A percentile compares a stretch with the other conserved stretches of the same genome.
Conservation (phyloP, 2,888 invertebrate species). For the Carabus problematicus region DNA sequence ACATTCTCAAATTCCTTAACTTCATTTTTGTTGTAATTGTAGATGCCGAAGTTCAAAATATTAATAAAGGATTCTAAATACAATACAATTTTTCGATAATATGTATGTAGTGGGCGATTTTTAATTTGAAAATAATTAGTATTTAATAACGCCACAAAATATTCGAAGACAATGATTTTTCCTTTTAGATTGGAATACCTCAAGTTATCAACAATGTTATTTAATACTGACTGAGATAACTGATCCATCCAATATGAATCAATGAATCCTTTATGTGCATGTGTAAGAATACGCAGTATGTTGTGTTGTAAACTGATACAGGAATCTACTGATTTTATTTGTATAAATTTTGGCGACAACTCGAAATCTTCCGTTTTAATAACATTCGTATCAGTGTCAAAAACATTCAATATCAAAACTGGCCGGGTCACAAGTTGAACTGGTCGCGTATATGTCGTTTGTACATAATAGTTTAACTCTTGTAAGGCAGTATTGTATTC, state of each 20-base stretch:
- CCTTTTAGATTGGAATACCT: slow-evolving; percentile 38
- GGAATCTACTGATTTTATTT: slow-evolving; percentile 48
- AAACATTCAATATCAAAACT: slow-evolving; percentile 56
- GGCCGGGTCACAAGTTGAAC: slow-evolving; percentile 42
- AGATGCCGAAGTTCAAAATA: slow-evolving; percentile 2
- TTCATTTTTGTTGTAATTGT: slow-evolving; percentile 12
- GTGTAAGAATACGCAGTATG: slow-evolving; percentile 50
- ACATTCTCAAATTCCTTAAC: slow-evolving; percentile 16
- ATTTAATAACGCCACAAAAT: slow-evolving; percentile 27
- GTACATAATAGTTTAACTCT: too few relatives aligned
- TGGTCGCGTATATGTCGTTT: too few relatives aligned
- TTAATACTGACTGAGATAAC: slow-evolving; percentile 20
- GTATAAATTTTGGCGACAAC: slow-evolving; percentile 51
- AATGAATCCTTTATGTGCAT: slow-evolving; percentile 47
- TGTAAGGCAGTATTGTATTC: slow-evolving; percentile 61
- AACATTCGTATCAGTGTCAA: slow-evolving; percentile 58
- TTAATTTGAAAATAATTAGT: slow-evolving; percentile 26
- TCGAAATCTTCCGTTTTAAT: slow-evolving; percentile 52
- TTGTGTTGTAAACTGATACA: slow-evolving; percentile 50
- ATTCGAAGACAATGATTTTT: slow-evolving; percentile 43
- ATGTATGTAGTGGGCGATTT: slow-evolving; percentile 8
- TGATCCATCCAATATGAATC: slow-evolving; percentile 47
- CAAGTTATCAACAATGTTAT: slow-evolving; percentile 40
- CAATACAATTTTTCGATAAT: slow-evolving; percentile 12
- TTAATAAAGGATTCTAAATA: not conserved